Evolutionary conservation across 35 echinoderm and acorn worm species (phyloP).

Genomic region (Chiridota heheva): DNA sequence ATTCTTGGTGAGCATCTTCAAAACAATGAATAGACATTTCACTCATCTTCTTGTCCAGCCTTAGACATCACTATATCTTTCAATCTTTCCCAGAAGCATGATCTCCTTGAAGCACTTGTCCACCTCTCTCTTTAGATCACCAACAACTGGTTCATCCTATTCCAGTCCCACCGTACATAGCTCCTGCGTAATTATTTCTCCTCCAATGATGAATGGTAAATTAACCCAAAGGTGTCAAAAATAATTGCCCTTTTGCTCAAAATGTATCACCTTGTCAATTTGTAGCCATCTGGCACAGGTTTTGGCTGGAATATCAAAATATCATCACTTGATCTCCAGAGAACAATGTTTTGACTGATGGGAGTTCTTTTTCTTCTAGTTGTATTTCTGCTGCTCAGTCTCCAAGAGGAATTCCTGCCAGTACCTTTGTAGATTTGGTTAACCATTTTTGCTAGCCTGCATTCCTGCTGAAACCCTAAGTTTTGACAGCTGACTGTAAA

Average conservation of each 20-base stretch:
- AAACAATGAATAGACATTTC: too few species aligned
- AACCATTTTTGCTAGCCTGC: constrained; percentile 39
- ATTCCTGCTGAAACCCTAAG: constrained; percentile 16
- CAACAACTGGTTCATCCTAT: too few species aligned
- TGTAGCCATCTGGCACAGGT: background rate
- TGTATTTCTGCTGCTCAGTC: constrained; percentile 37
- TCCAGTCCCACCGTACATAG: too few species aligned
- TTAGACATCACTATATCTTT: too few species aligned
- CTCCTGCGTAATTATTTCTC: background rate
- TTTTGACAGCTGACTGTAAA: constrained; percentile 30
- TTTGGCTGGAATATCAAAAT: constrained; percentile 11
- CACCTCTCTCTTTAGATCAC: too few species aligned
- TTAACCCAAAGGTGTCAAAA: constrained; percentile 31
- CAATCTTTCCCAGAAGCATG: too few species aligned
- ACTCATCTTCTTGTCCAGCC: too few species aligned
- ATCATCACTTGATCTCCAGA: constrained; percentile 49
- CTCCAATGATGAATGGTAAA: background rate
- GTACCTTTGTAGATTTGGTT: constrained; percentile 15
- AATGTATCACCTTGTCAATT: constrained; percentile 23
- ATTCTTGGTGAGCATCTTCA: too few species aligned
- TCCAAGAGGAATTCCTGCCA: constrained; percentile 23
- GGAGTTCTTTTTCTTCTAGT: constrained; percentile 15
- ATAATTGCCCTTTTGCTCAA: constrained; percentile 24
- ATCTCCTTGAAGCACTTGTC: too few species aligned
- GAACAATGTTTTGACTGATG: constrained; percentile 45